These are phyloP conservation scores for Euborellia annulipes DNA, from an alignment of 1,140 invertebrate genomes.

Conservation along the genomic window DNA sequence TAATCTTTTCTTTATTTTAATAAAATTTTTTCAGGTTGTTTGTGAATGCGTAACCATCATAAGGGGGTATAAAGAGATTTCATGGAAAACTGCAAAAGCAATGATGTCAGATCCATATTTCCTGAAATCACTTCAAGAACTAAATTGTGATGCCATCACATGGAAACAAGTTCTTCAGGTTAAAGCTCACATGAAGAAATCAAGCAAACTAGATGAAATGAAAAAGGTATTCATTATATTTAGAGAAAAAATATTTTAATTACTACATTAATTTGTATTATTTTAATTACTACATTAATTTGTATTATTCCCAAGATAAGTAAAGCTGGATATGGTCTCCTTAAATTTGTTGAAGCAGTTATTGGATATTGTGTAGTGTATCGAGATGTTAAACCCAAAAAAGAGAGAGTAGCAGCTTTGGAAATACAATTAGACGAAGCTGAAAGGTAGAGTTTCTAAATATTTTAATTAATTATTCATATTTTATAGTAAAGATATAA, in stretches of 20 bases:
- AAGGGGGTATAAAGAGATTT: slow-evolving; percentile 63
- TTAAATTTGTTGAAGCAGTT: slow-evolving; percentile 73
- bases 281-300: no score
- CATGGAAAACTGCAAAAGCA: slow-evolving; percentile 75
- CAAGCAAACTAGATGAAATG: slow-evolving; percentile 58
- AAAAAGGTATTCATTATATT: slow-evolving; percentile 25
- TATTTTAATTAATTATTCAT: no score
- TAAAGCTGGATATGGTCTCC: slow-evolving; percentile 63
- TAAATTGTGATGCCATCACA: slow-evolving; percentile 70
- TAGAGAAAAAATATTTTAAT: no score
- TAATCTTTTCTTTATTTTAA: neutral
- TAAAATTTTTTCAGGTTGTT: no score
- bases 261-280: no score
- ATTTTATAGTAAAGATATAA: no score
- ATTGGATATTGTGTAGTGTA: slow-evolving; percentile 71
- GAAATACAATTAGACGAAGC: slow-evolving; percentile 39
- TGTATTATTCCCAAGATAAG: slow-evolving; percentile 46
- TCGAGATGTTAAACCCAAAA: slow-evolving; percentile 74
- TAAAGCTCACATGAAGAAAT: slow-evolving; percentile 47
- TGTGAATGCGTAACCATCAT: slow-evolving; percentile 78
- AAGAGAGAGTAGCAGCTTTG: slow-evolving; percentile 59
- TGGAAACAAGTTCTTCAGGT: slow-evolving; percentile 52
- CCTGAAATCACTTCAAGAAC: slow-evolving; percentile 57
- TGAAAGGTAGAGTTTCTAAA: no score
- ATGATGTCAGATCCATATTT: slow-evolving; percentile 85